These are phyloP conservation scores for Numenius arquata DNA, from an alignment of 2,113 vertebrate genomes.

Conservation along the genomic window DNA sequence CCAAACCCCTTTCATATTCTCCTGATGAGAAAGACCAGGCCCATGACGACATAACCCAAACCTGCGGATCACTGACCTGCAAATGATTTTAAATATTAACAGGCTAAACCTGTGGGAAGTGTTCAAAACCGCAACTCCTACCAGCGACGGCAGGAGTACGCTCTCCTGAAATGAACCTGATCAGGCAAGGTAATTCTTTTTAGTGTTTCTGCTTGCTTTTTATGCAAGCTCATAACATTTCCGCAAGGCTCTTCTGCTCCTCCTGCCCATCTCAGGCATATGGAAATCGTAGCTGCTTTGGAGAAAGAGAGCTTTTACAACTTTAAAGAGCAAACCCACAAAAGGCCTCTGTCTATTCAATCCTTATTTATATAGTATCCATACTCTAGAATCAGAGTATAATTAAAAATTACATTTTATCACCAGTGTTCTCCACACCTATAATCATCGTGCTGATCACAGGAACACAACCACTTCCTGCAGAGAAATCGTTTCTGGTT, in stretches of 20 bases:
- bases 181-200: neutral
- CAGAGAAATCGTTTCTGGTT: neutral
- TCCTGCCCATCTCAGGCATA: neutral
- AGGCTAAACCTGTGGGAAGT: neutral
- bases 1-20: neutral
- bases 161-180: neutral
- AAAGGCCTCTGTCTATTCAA: neutral
- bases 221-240: neutral
- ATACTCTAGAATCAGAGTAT: neutral
- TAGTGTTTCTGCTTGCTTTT: neutral
- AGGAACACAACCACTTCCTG: neutral
- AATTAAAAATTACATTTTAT: neutral
- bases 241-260: neutral
- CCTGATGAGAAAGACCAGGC: neutral
- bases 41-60: neutral
- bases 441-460: neutral
- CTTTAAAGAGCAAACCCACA: neutral
- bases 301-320: neutral
- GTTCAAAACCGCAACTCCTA: neutral
- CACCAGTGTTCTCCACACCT: neutral
- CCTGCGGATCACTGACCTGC: neutral
- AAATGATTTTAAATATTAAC: neutral
- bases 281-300: neutral
- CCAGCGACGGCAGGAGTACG: fast-evolving
- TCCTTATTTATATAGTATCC: neutral